Conservation (phyloP, 2,888 invertebrate genomes). For the Melieria picta region DNA sequence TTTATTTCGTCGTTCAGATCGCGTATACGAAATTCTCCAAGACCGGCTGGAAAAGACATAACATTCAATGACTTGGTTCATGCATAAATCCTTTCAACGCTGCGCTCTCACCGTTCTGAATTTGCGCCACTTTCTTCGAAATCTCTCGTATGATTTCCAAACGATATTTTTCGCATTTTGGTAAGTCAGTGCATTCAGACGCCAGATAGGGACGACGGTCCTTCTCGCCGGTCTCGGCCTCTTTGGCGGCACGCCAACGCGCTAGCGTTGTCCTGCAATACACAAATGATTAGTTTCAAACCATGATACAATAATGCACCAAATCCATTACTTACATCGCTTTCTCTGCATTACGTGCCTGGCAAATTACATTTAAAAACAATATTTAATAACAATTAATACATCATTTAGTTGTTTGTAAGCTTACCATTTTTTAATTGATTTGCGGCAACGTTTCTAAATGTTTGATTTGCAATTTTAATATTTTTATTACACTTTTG, state of each 20-base stretch:
- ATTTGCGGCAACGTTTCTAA: neutral
- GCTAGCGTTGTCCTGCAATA: slow-evolving; percentile 87
- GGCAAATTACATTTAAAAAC: slow-evolving; percentile 37
- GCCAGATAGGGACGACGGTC: slow-evolving; percentile 93
- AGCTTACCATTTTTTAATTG: slow-evolving; percentile 39
- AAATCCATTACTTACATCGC: slow-evolving; percentile 82
- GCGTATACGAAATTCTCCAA: slow-evolving; percentile 98
- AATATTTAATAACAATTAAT: neutral
- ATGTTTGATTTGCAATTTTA: neutral
- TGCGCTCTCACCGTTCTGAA: slow-evolving; percentile 84
- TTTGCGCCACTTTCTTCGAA: slow-evolving; percentile 98
- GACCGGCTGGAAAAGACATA: slow-evolving; percentile 76
- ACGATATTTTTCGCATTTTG: slow-evolving; percentile 95
- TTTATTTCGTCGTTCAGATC: slow-evolving; percentile 99
- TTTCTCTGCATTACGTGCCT: slow-evolving; percentile 98
- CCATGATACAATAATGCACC: neutral
- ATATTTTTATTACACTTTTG: neutral
- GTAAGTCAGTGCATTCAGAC: slow-evolving; percentile 91
- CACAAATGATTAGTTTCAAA: slow-evolving; percentile 1
- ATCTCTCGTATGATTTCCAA: slow-evolving; percentile 97
- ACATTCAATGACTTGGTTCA: no score
- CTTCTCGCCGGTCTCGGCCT: slow-evolving; percentile 87
- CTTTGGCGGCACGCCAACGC: slow-evolving; percentile 96
- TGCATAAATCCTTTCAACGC: neutral
- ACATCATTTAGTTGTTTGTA: neutral